A percentile compares a stretch with the other conserved stretches of the same genome.
Evolutionary conservation across 2,113 vertebrate genomes (phyloP).

Genomic region (Nannobrachium achirus): DNA sequence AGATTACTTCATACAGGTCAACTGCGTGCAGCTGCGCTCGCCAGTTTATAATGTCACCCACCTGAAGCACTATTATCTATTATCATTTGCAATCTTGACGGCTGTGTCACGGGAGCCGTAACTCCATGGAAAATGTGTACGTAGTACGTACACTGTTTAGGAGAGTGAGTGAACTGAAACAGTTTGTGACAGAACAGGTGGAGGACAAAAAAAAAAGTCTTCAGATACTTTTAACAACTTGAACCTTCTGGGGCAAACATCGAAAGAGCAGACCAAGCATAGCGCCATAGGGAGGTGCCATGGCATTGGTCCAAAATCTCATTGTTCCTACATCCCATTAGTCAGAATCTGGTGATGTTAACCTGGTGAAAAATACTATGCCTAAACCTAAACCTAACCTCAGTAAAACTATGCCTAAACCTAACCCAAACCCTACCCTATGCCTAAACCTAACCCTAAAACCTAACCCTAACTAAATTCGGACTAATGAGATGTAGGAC

Average conservation of each 20-base stretch:
- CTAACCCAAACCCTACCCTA: too few relatives aligned
- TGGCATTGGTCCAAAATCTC: conserved; percentile 20
- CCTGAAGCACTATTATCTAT: neutral
- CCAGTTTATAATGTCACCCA: neutral
- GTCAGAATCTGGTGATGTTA: too few relatives aligned
- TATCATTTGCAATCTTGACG: neutral
- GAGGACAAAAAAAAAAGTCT: conserved; percentile 11
- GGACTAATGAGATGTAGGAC: too few relatives aligned
- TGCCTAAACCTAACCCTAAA: too few relatives aligned
- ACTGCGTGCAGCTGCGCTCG: neutral
- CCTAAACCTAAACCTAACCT: too few relatives aligned
- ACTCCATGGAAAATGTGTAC: conserved; percentile 7
- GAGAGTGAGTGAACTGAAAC: conserved; percentile 12
- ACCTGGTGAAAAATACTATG: too few relatives aligned
- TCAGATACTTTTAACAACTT: neutral
- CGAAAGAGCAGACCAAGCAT: neutral
- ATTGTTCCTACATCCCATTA: too few relatives aligned
- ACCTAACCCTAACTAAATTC: too few relatives aligned
- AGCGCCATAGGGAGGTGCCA: conserved; percentile 2
- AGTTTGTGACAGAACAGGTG: neutral
- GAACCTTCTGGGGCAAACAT: too few relatives aligned
- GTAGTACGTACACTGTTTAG: neutral
- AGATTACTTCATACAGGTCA: too few relatives aligned
- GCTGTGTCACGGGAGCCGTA: conserved; percentile 12
- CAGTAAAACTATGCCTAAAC: too few relatives aligned